Evolutionary conservation across 2,888 invertebrate species (phyloP).

Genomic region (Aelia acuminata): DNA sequence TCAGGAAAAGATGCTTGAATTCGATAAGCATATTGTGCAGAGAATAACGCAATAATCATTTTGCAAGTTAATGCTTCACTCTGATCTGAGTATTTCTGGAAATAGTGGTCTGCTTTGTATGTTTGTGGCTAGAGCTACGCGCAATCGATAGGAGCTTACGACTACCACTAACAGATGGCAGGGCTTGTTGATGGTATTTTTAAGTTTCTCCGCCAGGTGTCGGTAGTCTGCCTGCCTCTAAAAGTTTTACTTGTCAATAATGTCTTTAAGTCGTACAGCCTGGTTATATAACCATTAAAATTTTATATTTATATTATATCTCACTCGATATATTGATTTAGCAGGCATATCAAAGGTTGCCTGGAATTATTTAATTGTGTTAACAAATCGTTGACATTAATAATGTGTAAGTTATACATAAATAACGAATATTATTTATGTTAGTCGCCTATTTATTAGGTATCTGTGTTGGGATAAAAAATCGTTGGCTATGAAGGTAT

Average conservation of each 20-base stretch:
- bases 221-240: neutral
- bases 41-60: neutral
- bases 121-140: neutral
- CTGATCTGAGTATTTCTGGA: conserved; percentile 2
- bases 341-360: too few species aligned
- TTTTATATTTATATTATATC: too few species aligned
- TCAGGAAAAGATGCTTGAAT: too few species aligned
- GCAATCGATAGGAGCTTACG: neutral
- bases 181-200: neutral
- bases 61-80: conserved; percentile 6
- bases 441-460: too few species aligned
- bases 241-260: conserved; percentile 1
- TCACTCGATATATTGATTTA: too few species aligned
- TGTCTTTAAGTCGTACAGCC: neutral
- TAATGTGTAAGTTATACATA: too few species aligned
- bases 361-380: too few species aligned
- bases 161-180: conserved; percentile 7
- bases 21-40: neutral
- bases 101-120: neutral
- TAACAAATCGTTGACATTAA: too few species aligned
- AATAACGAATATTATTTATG: too few species aligned
- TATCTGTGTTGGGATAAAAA: too few species aligned
- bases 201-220: neutral
- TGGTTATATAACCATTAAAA: neutral
- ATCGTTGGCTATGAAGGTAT: too few species aligned